Evolutionary conservation across 2,797 vertebrate genomes (phyloP).

Genomic region (Aplochiton taeniatus): DNA sequence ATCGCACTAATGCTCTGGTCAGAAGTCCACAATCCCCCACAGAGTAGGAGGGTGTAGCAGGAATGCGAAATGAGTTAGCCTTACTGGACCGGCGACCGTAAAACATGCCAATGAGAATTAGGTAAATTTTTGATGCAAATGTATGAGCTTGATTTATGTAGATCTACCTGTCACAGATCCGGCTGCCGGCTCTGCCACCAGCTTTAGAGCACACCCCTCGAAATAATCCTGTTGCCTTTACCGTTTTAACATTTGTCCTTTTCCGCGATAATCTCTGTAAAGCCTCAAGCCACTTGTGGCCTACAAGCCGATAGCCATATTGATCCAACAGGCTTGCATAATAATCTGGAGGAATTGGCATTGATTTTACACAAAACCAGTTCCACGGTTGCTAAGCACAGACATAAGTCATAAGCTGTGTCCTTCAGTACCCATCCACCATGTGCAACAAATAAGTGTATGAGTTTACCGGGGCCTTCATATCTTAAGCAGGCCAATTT

Average conservation of each 20-base stretch:
- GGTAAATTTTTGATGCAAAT: slow-evolving; percentile 4
- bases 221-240: slow-evolving; percentile 18
- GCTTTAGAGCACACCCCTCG: slow-evolving; percentile 15
- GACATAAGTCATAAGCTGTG: slow-evolving; percentile 1
- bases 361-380: slow-evolving; percentile 13
- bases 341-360: neutral
- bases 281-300: slow-evolving; percentile 14
- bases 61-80: slow-evolving; percentile 44
- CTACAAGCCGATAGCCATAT: slow-evolving; percentile 1
- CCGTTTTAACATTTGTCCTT: slow-evolving; percentile 8
- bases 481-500: no score
- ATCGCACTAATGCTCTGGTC: slow-evolving; percentile 47
- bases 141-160: slow-evolving; percentile 19
- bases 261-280: slow-evolving; percentile 8
- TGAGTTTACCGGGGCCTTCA: no score
- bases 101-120: neutral
- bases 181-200: slow-evolving; percentile 6
- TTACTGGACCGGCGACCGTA: slow-evolving; percentile 13
- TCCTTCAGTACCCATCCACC: neutral
- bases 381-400: slow-evolving; percentile 1
- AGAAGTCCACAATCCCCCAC: slow-evolving; percentile 29
- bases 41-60: slow-evolving; percentile 26
- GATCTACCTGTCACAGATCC: slow-evolving; percentile 13
- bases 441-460: neutral
- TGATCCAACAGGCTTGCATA: slow-evolving; percentile 12